A percentile compares a stretch with the other conserved stretches of the same genome.
These are phyloP conservation scores for Propsilocerus akamusi DNA, from an alignment of 1,140 invertebrate genomes.

Conservation along the genomic window DNA sequence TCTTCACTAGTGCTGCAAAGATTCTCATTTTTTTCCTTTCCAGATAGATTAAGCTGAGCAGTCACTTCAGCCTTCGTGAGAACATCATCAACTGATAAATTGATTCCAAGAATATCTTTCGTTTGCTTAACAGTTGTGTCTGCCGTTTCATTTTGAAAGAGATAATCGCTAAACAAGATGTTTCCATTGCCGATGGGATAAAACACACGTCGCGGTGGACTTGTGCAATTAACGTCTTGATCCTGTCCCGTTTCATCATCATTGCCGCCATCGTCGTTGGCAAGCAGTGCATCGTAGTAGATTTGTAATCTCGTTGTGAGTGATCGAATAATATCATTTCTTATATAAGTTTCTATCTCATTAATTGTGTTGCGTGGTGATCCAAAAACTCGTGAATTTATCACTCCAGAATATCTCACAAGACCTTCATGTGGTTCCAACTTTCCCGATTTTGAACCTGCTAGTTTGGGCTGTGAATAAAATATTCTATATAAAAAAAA, in stretches of 20 bases:
- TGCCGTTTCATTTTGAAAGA: not conserved
- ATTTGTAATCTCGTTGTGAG: slow-evolving; percentile 20
- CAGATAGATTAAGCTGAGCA: not conserved
- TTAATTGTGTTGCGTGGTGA: slow-evolving; percentile 15
- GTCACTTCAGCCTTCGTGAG: not conserved
- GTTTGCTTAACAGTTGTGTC: not conserved
- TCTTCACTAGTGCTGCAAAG: not conserved
- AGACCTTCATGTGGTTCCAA: slow-evolving; percentile 15
- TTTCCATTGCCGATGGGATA: slow-evolving; percentile 7
- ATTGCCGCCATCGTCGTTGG: slow-evolving; percentile 13
- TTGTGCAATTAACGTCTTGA: slow-evolving; percentile 14
- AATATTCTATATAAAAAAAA: not conserved
- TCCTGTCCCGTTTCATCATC: slow-evolving; percentile 7
- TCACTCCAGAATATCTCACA: slow-evolving; percentile 15
- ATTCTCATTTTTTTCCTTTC: not conserved
- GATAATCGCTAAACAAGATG: not conserved
- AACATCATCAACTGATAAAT: not conserved
- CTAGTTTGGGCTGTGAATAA: not conserved
- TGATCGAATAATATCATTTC: slow-evolving; percentile 20
- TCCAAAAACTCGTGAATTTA: slow-evolving; percentile 17
- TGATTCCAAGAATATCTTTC: not conserved
- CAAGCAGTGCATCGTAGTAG: slow-evolving; percentile 21
- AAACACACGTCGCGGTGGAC: slow-evolving; percentile 19
- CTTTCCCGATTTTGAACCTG: not conserved
- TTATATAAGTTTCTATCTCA: slow-evolving; percentile 19